A percentile compares a stretch with the other conserved stretches of the same genome.
Conservation (phyloP, 2,113 vertebrate genomes). For the Talpa occidentalis region DNA sequence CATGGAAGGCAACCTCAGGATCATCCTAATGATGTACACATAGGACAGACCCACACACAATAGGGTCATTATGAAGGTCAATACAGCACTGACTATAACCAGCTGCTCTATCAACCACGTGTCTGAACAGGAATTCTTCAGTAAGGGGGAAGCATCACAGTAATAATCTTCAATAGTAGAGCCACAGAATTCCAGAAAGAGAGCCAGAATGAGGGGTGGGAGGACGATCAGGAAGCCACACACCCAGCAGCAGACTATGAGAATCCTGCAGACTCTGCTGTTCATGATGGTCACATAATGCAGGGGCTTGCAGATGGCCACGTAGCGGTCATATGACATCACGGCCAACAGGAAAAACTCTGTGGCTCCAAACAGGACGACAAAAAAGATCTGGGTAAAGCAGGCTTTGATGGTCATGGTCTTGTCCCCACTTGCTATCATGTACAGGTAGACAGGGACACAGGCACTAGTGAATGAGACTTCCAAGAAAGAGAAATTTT, state of each 20-base stretch:
- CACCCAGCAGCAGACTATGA: constrained; percentile 27
- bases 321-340: no score
- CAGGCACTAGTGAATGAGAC: constrained; percentile 54
- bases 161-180: not conserved
- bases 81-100: no score
- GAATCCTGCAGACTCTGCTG: not conserved
- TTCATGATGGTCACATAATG: constrained; percentile 70
- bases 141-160: not conserved
- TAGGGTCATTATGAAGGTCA: no score
- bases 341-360: no score
- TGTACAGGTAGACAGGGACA: constrained; percentile 53
- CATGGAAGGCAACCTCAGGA: no score
- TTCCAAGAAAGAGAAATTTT: constrained; percentile 62
- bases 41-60: no score
- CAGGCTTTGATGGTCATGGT: not conserved
- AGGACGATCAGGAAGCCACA: not conserved
- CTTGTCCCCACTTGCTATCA: constrained; percentile 39
- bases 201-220: not conserved
- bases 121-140: not conserved
- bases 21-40: no score
- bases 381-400: constrained; percentile 1
- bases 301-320: no score
- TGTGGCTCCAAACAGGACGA: no score
- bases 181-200: not conserved
- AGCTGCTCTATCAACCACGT: no score